Evolutionary conservation across 2,888 invertebrate species (phyloP).

Genomic region (Machimus rusticus): DNA sequence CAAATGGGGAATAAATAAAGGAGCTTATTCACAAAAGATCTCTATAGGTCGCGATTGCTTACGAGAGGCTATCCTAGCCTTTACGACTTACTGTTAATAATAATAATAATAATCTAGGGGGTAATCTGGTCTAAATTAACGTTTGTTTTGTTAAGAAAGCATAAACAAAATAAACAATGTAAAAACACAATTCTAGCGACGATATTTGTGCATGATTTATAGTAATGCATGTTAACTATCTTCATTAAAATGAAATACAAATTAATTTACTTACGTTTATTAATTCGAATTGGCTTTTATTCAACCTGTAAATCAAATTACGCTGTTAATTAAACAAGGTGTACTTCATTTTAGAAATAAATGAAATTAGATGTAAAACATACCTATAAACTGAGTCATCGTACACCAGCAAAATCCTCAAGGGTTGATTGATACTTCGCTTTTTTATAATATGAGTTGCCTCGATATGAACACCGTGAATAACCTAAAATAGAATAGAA

Average conservation of each 20-base stretch:
- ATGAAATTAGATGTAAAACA: slow-evolving; percentile 55
- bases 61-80: no score
- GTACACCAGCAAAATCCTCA: slow-evolving; percentile 84
- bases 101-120: no score
- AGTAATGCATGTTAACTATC: no score
- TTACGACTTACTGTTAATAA: no score
- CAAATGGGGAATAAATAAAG: no score
- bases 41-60: no score
- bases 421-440: slow-evolving; percentile 80
- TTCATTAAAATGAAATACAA: neutral
- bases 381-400: slow-evolving; percentile 88
- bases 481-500: slow-evolving; percentile 69
- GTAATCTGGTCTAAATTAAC: no score
- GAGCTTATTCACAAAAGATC: no score
- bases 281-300: slow-evolving; percentile 82
- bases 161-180: no score
- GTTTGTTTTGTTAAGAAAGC: no score
- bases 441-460: slow-evolving; percentile 79
- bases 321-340: neutral
- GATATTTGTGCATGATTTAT: no score
- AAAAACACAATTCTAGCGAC: no score
- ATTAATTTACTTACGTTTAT: slow-evolving; percentile 80
- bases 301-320: slow-evolving; percentile 70
- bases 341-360: neutral
- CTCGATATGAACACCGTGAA: slow-evolving; percentile 83